These are phyloP conservation scores for Eupristina koningsbergeri DNA, from an alignment of 1,140 invertebrate species.

Conservation along the genomic window DNA sequence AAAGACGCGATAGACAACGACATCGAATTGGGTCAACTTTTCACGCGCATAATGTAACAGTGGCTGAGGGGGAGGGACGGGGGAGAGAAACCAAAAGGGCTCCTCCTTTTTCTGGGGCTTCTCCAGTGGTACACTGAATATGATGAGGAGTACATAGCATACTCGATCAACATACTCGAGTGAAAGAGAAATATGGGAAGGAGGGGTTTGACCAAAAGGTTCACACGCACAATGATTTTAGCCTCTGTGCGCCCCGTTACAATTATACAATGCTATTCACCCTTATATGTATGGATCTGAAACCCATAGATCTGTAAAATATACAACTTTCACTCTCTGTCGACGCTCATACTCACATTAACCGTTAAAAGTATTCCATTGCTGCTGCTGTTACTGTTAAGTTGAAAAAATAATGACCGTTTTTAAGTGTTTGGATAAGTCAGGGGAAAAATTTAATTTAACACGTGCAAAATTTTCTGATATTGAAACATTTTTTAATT, in stretches of 20 bases:
- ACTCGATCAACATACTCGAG: constrained; percentile 15
- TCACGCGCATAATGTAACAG: constrained; percentile 15
- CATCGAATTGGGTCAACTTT: constrained; percentile 2
- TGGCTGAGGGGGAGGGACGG: too few species aligned
- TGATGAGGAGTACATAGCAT: constrained; percentile 16
- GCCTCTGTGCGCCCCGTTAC: constrained; percentile 59
- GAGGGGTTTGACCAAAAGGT: constrained; percentile 55
- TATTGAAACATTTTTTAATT: too few species aligned
- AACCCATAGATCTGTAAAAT: background rate
- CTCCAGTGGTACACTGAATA: background rate
- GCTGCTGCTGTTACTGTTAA: background rate
- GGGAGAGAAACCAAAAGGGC: too few species aligned
- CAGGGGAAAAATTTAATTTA: background rate
- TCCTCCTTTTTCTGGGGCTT: too few species aligned
- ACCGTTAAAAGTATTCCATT: background rate
- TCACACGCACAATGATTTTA: constrained; percentile 63
- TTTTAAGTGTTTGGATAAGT: background rate
- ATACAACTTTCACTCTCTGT: constrained; percentile 51
- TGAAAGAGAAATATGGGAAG: background rate
- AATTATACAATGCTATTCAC: constrained; percentile 72
- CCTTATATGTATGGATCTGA: constrained; percentile 54
- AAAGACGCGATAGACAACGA: background rate
- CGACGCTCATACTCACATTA: constrained; percentile 49
- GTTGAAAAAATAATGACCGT: constrained; percentile 9
- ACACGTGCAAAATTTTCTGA: too few species aligned